phyloP scores from a whole-genome alignment of 2,888 invertebrate species.

The Sinodicranocentrus sp. region DNA sequence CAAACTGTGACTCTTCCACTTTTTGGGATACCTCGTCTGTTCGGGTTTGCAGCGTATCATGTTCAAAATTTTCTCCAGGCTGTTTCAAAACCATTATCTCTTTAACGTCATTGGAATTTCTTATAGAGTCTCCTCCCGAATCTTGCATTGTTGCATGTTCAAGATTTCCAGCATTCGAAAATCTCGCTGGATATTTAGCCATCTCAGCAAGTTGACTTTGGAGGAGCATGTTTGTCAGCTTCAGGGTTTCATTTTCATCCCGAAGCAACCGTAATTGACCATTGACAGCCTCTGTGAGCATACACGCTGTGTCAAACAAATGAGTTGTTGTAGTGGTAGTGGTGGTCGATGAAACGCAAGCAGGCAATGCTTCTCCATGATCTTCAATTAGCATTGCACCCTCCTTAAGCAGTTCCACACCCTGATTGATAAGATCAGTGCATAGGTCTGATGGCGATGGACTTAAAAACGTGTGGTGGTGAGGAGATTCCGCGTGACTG shows the following conservation, averaged over 20 bases:
- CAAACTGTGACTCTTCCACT: too few species aligned
- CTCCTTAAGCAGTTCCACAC: constrained; percentile 10
- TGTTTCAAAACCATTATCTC: neutral
- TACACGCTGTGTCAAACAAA: constrained; percentile 8
- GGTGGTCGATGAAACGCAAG: neutral
- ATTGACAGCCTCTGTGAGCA: constrained; percentile 5
- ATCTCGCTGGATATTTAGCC: neutral
- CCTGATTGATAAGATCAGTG: neutral
- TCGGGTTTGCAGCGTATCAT: too few species aligned
- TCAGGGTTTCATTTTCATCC: constrained; percentile 35
- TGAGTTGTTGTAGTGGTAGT: neutral
- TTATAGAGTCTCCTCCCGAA: too few species aligned
- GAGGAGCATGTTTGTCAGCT: neutral
- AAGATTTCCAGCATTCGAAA: too few species aligned
- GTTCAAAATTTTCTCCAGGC: too few species aligned
- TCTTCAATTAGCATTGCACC: neutral
- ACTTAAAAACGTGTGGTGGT: neutral
- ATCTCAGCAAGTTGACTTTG: constrained; percentile 9
- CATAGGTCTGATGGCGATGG: neutral
- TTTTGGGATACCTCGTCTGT: too few species aligned
- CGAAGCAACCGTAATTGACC: neutral
- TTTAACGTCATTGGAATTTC: too few species aligned
- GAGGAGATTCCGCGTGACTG: too few species aligned
- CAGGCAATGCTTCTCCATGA: neutral
- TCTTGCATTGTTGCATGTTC: too few species aligned